Conservation (phyloP, 2,797 vertebrate species). For the Gymnopithys bicolor region DNA sequence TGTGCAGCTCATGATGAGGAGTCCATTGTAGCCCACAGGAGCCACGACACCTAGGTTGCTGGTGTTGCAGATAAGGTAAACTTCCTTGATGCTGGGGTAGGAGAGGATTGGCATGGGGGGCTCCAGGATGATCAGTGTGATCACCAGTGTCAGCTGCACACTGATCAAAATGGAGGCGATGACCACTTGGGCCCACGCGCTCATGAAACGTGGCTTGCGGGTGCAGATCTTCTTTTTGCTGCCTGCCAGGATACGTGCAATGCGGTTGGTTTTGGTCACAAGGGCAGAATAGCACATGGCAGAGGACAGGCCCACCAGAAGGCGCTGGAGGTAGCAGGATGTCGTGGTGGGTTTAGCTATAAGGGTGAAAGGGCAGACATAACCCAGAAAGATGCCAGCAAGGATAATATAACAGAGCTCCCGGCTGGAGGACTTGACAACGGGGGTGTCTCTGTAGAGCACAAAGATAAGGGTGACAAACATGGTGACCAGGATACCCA, state of each 20-base stretch:
- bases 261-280: constrained; percentile 98
- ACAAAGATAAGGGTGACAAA: constrained; percentile 98
- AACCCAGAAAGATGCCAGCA: constrained; percentile 95
- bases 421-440: constrained; percentile 97
- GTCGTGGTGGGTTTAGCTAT: constrained; percentile 91
- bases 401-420: constrained; percentile 99
- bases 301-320: constrained; percentile 94
- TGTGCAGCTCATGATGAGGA: constrained; percentile 99
- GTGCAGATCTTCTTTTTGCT: constrained; percentile 99
- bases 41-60: constrained; percentile 96
- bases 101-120: constrained; percentile 93
- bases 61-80: constrained; percentile 98
- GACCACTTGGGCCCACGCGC: constrained; percentile 96
- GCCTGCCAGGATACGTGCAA: constrained; percentile 96
- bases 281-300: constrained; percentile 98
- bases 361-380: constrained; percentile 96
- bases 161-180: constrained; percentile 95
- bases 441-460: constrained; percentile 96
- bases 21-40: constrained; percentile 95
- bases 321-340: constrained; percentile 96
- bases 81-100: constrained; percentile 96
- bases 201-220: constrained; percentile 97
- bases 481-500: constrained; percentile 95
- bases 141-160: constrained; percentile 91
- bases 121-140: constrained; percentile 94